Evolutionary conservation across 1,140 invertebrate species (phyloP).

Genomic region (Glossosoma conforme): DNA sequence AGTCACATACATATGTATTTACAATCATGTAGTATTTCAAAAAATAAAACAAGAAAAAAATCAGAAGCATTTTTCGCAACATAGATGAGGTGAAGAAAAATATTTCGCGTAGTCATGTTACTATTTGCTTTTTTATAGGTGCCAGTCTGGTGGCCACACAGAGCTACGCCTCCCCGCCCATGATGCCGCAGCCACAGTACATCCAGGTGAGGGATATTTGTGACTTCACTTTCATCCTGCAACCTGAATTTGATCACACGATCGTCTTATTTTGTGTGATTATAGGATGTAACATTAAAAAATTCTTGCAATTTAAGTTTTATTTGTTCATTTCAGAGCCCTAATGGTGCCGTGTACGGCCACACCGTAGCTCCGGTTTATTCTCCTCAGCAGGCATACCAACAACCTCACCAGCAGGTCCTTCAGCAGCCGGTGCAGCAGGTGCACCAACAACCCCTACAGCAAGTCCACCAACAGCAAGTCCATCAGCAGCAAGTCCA

Average conservation of each 20-base stretch:
- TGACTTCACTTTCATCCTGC: background rate
- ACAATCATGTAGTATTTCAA: no score
- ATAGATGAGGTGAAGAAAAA: no score
- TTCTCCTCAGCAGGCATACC: constrained; percentile 14
- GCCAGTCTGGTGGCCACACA: constrained; percentile 16
- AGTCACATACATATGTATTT: no score
- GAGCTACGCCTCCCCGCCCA: constrained; percentile 21
- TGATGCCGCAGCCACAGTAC: constrained; percentile 23
- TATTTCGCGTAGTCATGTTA: no score
- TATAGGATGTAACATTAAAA: background rate
- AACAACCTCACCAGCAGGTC: constrained; percentile 1
- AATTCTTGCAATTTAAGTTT: background rate
- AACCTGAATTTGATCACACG: background rate
- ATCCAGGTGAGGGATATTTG: constrained; percentile 27
- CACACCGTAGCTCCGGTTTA: constrained; percentile 21
- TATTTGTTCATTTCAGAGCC: constrained; percentile 16
- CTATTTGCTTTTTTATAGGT: no score
- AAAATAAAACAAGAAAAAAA: no score
- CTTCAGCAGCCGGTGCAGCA: constrained; percentile 16
- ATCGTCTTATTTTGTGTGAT: background rate
- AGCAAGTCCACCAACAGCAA: constrained; percentile 22
- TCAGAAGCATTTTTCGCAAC: no score
- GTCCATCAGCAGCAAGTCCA: constrained; percentile 36
- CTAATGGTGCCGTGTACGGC: constrained; percentile 23
- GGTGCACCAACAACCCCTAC: constrained; percentile 8